Percentiles rank a stretch among this genome's conserved stretches.
These are phyloP conservation scores for Stegodyphus dumicola DNA, from an alignment of 1,140 invertebrate genomes.

Conservation along the genomic window DNA sequence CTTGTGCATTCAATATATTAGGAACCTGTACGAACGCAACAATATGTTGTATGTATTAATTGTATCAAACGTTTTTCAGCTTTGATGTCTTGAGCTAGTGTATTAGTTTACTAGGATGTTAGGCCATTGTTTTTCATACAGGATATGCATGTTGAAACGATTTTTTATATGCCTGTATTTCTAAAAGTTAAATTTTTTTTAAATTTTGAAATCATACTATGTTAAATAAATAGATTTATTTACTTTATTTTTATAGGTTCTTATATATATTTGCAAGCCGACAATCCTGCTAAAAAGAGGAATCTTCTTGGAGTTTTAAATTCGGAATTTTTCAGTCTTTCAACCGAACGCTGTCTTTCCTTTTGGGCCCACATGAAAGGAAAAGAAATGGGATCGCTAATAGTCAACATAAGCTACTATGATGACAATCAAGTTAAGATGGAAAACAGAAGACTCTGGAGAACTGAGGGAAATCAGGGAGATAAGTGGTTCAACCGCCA, in stretches of 20 bases:
- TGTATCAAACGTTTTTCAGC: too few relatives aligned
- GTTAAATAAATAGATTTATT: neutral
- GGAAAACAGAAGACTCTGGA: neutral
- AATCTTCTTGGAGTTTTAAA: conserved; percentile 49
- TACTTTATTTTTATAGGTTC: conserved; percentile 32
- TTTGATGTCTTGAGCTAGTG: too few relatives aligned
- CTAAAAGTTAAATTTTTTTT: too few relatives aligned
- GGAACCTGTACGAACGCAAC: too few relatives aligned
- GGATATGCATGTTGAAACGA: too few relatives aligned
- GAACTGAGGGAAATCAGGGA: conserved; percentile 37
- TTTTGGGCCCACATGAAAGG: conserved; percentile 64
- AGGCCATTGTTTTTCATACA: too few relatives aligned
- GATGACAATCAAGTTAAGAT: conserved; percentile 3
- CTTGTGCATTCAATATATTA: too few relatives aligned
- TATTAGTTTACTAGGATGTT: too few relatives aligned
- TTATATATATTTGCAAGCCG: conserved; percentile 52
- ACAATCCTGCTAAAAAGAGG: conserved; percentile 19
- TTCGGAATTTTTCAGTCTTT: conserved; percentile 58
- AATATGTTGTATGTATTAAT: too few relatives aligned
- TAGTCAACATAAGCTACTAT: conserved; percentile 48
- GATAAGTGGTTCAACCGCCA: conserved; percentile 37
- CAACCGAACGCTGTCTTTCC: conserved; percentile 53
- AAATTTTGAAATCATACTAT: too few relatives aligned
- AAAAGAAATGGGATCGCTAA: conserved; percentile 59
- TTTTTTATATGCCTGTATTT: too few relatives aligned